Base-by-base conservation (phyloP, 2,113 vertebrate species). In the Dipodomys stephensi region DNA sequence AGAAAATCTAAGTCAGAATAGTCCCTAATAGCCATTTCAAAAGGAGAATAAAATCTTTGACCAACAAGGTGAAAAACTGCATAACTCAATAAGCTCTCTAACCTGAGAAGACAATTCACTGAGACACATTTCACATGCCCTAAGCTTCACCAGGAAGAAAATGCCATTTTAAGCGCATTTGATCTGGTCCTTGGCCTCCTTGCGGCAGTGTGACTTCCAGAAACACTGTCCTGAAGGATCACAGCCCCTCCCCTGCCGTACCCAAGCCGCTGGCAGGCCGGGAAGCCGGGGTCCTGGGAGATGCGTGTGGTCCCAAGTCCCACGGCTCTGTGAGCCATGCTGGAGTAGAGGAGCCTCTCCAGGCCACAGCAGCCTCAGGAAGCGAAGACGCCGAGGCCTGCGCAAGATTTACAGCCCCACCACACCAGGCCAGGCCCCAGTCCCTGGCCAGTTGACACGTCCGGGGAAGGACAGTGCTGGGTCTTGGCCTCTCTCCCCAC, bases 261-360 rank as follows among this genome's bases (percentile, higher is more conserved):
- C 46, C 46, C 62, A 32, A 11, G 2, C n/a, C 2, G 3, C 22
- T 57, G 53, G 53, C 53, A 16, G 0, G 53, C 53, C 49, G 11
- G 49, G 2, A 53, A 53, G 49, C 49, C 11, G 11, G 60, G 60
- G 20, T 62, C 57, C 30, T 2, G 27, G 7, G 28, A 67, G 74
- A 16, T 0, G 0, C n/a, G 0, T 13, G 13, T 5, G 6, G 7
- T 0, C 74, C 13, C 18, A 7, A 53, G 12, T 35, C 44, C 22
- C 1, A 2, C 8, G 22, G 69, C 15, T 3, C 57, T 22, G 30
- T 27, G 28, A 2, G 3, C 2, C 2, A 2, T 16, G 2, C 4
- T 10, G 25, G 0, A 12, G 23, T 11, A 12, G 27, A 27, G 0
- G 27, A 23, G 11, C 6, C 6, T 20, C 3, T 7, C 20, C 23